phyloP scores from a whole-genome alignment of 2,888 invertebrate genomes.

The Metellina segmentata region DNA sequence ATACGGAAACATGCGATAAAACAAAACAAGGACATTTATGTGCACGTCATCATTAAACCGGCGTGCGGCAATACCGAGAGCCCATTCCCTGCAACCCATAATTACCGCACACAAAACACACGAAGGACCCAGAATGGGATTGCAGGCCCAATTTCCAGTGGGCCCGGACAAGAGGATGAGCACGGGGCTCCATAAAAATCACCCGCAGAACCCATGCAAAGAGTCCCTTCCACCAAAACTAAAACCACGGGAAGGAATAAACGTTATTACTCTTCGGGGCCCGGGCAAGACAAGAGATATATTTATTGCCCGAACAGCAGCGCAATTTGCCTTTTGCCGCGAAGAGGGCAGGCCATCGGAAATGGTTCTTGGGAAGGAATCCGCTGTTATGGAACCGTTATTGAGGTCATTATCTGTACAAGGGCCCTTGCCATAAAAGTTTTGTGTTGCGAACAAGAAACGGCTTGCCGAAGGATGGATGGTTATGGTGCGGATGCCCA shows the following conservation, averaged over 20 bases:
- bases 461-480: slow-evolving; percentile 13
- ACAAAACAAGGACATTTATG: not conserved
- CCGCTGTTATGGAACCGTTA: slow-evolving; percentile 55
- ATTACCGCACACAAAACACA: not conserved
- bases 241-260: slow-evolving; percentile 33
- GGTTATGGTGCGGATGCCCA: slow-evolving; percentile 9
- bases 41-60: slow-evolving; percentile 7
- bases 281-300: slow-evolving; percentile 62
- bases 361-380: slow-evolving; percentile 29
- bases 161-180: not conserved
- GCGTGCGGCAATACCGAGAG: not conserved
- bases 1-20: not conserved
- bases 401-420: slow-evolving; percentile 71
- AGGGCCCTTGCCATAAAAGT: slow-evolving; percentile 51
- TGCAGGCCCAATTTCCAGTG: not conserved
- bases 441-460: slow-evolving; percentile 48
- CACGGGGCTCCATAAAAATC: slow-evolving; percentile 15
- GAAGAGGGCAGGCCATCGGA: slow-evolving; percentile 25
- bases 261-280: slow-evolving; percentile 37
- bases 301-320: slow-evolving; percentile 57
- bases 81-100: not conserved
- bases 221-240: slow-evolving; percentile 1
- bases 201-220: slow-evolving; percentile 13
- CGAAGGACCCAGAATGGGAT: not conserved
- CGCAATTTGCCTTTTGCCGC: slow-evolving; percentile 64